Evolutionary conservation across 1,140 invertebrate genomes (phyloP).

Genomic region (Plutomurus gul): DNA sequence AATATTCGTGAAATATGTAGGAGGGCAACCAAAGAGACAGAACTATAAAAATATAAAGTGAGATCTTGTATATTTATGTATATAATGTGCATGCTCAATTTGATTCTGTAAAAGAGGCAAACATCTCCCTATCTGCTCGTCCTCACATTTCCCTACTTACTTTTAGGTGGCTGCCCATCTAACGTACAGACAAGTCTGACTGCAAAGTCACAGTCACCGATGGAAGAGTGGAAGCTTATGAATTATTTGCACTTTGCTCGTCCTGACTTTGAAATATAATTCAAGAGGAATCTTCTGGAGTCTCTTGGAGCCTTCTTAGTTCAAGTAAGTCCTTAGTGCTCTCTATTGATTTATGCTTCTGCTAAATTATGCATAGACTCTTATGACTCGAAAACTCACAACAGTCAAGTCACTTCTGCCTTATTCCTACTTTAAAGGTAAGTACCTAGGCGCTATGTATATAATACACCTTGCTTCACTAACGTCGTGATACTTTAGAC

Average conservation of each 20-base stretch:
- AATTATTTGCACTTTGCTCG: slow-evolving; percentile 26
- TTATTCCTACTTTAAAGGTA: not conserved
- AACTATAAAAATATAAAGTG: slow-evolving; percentile 11
- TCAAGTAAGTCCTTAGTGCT: slow-evolving; percentile 25
- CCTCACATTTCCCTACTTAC: not conserved
- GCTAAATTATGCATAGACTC: slow-evolving; percentile 24
- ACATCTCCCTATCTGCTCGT: not conserved
- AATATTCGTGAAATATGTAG: slow-evolving; percentile 16
- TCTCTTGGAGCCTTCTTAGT: slow-evolving; percentile 9
- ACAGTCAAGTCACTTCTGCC: not conserved
- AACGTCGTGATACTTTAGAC: no score
- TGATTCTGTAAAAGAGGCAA: slow-evolving; percentile 9
- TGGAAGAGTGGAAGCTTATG: not conserved
- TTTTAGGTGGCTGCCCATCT: no score
- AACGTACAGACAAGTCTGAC: not conserved
- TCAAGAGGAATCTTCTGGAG: not conserved
- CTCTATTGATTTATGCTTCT: slow-evolving; percentile 20
- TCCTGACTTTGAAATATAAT: slow-evolving; percentile 30
- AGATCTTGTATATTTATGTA: not conserved
- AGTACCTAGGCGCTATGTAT: not conserved
- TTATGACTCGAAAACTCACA: slow-evolving; percentile 19
- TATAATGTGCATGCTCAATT: slow-evolving; percentile 6
- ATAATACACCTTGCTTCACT: not conserved
- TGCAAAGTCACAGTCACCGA: not conserved
- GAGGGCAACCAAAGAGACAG: not conserved